phyloP scores from a whole-genome alignment of 2,888 invertebrate genomes.

The Hymenopus coronatus region DNA sequence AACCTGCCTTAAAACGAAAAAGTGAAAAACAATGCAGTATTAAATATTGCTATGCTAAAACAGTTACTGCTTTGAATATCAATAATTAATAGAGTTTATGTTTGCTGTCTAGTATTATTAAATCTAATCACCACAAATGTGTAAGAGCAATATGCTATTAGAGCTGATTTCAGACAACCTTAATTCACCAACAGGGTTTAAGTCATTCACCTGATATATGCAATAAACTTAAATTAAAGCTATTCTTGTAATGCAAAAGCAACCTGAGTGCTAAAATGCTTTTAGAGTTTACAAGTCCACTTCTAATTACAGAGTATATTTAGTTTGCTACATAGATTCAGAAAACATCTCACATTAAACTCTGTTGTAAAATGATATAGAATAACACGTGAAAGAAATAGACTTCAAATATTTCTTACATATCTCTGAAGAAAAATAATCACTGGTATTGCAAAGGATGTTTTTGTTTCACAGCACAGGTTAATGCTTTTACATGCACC shows the following conservation, averaged over 20 bases:
- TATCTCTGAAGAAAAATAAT: not conserved
- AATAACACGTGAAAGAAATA: not conserved
- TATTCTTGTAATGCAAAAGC: not conserved
- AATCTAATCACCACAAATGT: not conserved
- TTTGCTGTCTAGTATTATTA: not conserved
- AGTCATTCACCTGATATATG: not conserved
- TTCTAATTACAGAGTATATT: not conserved
- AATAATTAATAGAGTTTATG: not conserved
- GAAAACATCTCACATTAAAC: not conserved
- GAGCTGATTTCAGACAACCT: not conserved
- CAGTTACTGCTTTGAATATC: not conserved
- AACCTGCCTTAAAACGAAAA: not conserved
- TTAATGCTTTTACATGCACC: not conserved
- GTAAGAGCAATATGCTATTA: not conserved
- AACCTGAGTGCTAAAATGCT: constrained; percentile 1
- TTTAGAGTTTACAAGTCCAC: not conserved
- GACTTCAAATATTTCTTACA: not conserved
- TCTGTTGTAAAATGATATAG: not conserved
- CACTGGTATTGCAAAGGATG: not conserved
- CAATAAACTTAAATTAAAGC: not conserved
- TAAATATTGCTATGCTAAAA: not conserved
- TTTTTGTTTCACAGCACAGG: not conserved
- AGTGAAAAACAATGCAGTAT: not conserved
- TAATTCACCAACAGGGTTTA: not conserved
- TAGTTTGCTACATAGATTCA: not conserved